Evolutionary conservation across 2,113 vertebrate genomes (phyloP).

Genomic region (Petrocephalus microphthalmus): DNA sequence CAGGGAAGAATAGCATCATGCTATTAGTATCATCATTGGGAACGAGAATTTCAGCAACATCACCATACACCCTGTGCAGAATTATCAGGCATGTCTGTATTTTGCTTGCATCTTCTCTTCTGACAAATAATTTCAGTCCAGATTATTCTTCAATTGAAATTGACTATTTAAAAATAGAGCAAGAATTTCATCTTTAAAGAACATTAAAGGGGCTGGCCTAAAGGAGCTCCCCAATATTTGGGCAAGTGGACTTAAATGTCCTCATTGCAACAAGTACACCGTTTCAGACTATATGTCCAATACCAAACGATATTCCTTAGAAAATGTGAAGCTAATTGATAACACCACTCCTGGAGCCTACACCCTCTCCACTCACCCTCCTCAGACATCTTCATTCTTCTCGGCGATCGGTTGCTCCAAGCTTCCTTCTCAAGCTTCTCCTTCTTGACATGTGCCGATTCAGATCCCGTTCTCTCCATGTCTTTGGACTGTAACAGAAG

Average conservation of each 20-base stretch:
- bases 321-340: background rate
- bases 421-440: background rate
- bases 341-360: background rate
- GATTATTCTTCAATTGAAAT: background rate
- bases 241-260: background rate
- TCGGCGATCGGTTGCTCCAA: background rate
- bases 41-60: background rate
- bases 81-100: background rate
- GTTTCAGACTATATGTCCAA: background rate
- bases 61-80: background rate
- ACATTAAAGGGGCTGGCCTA: background rate
- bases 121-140: background rate
- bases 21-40: background rate
- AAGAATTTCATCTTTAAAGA: background rate
- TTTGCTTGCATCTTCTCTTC: background rate
- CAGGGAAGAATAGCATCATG: background rate
- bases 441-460: conserved; percentile 5
- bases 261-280: background rate
- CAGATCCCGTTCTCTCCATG: background rate
- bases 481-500: conserved; percentile 6
- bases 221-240: background rate
- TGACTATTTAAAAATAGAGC: background rate
- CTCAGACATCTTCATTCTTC: background rate
- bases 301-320: background rate
- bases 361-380: background rate